phyloP scores from a whole-genome alignment of 2,888 invertebrate genomes.

The Netelia virgata region DNA sequence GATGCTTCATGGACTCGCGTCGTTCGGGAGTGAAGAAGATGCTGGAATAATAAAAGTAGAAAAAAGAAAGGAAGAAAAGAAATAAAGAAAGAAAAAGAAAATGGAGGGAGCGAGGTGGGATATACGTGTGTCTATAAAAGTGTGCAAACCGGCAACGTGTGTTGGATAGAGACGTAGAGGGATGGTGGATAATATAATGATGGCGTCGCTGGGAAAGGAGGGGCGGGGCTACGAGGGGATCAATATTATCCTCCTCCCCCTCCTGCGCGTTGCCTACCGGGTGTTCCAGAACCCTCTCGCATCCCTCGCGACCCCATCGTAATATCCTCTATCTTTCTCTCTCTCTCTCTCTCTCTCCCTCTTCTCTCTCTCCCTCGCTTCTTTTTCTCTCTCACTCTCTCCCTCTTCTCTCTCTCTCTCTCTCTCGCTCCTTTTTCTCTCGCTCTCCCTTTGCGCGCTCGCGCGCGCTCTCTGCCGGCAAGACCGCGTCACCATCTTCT shows the following conservation, averaged over 20 bases:
- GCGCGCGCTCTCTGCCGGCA: constrained; percentile 23
- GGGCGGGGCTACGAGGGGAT: constrained; percentile 85
- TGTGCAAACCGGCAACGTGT: constrained; percentile 62
- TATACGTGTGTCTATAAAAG: constrained; percentile 31
- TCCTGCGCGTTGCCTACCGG: constrained; percentile 71
- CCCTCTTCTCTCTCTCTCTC: constrained; percentile 66
- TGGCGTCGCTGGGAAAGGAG: constrained; percentile 84
- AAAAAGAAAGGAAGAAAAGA: constrained; percentile 40
- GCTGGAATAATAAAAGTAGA: not conserved
- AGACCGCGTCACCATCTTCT: constrained; percentile 43
- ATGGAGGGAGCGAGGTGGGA: constrained; percentile 48
- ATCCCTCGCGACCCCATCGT: constrained; percentile 64
- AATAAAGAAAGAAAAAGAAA: constrained; percentile 40
- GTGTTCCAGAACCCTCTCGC: constrained; percentile 67
- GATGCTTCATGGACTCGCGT: constrained; percentile 40
- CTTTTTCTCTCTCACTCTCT: constrained; percentile 63
- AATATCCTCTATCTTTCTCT: constrained; percentile 63
- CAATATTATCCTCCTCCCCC: constrained; percentile 85
- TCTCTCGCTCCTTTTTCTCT: constrained; percentile 69
- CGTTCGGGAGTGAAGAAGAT: constrained; percentile 25
- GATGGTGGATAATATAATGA: constrained; percentile 85
- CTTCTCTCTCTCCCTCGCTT: too few species aligned
- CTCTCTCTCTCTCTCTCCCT: constrained; percentile 55
- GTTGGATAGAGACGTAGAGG: constrained; percentile 77
- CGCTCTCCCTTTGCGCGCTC: constrained; percentile 45